Conservation (phyloP, 2,797 vertebrate genomes). For the Falco rusticolus region DNA sequence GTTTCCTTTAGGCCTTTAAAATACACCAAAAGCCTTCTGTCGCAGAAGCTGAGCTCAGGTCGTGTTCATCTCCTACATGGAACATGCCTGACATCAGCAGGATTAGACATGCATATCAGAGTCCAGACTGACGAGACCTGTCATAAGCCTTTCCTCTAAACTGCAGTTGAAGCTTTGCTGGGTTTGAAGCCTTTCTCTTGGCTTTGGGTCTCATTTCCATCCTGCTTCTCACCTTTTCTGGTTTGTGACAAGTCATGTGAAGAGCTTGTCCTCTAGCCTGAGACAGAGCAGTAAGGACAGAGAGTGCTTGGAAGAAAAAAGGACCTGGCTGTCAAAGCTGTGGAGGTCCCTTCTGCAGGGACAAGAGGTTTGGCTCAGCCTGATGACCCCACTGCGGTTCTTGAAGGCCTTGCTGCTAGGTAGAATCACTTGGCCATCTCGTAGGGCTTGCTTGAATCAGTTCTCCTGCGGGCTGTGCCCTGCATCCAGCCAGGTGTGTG, state of each 20-base stretch:
- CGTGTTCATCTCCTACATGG: not conserved
- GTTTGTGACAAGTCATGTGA: not conserved
- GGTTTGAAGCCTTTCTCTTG: not conserved
- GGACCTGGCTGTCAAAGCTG: not conserved
- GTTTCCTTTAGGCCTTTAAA: not conserved
- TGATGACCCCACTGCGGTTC: accelerated
- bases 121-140: not conserved
- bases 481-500: accelerated
- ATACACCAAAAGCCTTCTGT: not conserved
- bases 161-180: not conserved
- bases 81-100: not conserved
- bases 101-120: not conserved
- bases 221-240: not conserved
- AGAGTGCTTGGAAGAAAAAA: not conserved
- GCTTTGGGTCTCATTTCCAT: not conserved
- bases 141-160: not conserved
- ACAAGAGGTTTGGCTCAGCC: not conserved
- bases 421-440: not conserved
- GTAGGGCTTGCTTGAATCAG: not conserved
- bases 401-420: not conserved
- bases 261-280: not conserved
- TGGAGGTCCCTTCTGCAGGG: not conserved
- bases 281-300: not conserved
- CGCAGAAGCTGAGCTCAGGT: not conserved
- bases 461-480: not conserved